phyloP scores from a whole-genome alignment of 1,140 invertebrate genomes.

The Andricus grossulariae region DNA sequence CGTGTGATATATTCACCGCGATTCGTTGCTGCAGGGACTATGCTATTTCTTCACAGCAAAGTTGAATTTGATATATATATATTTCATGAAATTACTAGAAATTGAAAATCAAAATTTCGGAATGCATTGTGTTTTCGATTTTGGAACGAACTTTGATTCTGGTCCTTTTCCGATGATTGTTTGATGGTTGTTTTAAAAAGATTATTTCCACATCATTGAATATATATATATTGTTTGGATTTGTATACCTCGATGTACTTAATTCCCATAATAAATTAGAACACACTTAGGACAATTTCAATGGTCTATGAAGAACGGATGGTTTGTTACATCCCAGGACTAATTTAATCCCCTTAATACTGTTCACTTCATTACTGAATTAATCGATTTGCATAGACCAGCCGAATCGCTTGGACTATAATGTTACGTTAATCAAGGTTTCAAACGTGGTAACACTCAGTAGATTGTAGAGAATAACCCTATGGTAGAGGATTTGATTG shows the following conservation, averaged over 20 bases:
- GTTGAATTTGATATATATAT: too few species aligned
- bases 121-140: too few species aligned
- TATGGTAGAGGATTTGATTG: neutral
- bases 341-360: neutral
- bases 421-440: constrained; percentile 19
- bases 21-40: too few species aligned
- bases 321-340: neutral
- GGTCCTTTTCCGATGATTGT: too few species aligned
- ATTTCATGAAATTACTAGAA: too few species aligned
- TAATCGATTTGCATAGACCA: constrained; percentile 8
- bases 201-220: too few species aligned
- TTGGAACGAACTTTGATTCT: too few species aligned
- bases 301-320: neutral
- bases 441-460: neutral
- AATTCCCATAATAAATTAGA: neutral
- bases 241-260: too few species aligned
- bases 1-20: too few species aligned
- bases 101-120: too few species aligned
- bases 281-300: neutral
- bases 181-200: too few species aligned
- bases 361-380: constrained; percentile 10
- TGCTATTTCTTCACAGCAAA: too few species aligned
- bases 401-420: neutral
- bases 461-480: constrained; percentile 6
- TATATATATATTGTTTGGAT: neutral